Base-by-base conservation (phyloP, 2,113 vertebrate genomes). In the Corythaixoides concolor region DNA sequence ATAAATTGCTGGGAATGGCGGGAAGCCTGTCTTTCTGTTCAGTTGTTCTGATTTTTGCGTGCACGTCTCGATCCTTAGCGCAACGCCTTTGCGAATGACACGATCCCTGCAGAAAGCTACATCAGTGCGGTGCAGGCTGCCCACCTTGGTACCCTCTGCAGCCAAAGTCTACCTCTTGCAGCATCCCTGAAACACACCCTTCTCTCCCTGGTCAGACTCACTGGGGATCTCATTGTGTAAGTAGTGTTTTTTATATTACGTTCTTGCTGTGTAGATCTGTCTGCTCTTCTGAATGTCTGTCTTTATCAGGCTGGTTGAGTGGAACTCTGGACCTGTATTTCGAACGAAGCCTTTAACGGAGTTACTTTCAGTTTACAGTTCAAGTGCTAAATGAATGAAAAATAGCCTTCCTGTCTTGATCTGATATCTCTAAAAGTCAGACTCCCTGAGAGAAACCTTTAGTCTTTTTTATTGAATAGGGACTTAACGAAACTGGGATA, bases 71-170 rank as follows among this genome's bases (percentile, higher is more conserved):
- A 26, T 94, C 92, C 88, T 27, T 85, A 99, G 99, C 99, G 99
- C 93, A 99, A 99, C 27, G 99, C 99, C 23, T 99, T 99, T 90
- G 99, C 99, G 33, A 99, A 99, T 14, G 99, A 99, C 95, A 99
- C 99, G 10, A 99, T 99, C 92, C 99, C 99, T 2, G 98, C 99
- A 0, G 99, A 99, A 93, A 99, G 99, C 97, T 99, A 99, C 97
- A 99, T 99, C 97, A 99, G 99, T 7, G 99, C 99, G 3, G 99
- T 99, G 64, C 99, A 99, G 97, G 99, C 99, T 0, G 99, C 99
- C 53, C 99, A 99, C 95, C 96, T 99, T 12, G 99, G 99, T 19
- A 99, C 99, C 7, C 97, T 99, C 23, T 99, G 99, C 97, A 99
- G 98, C 97, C 99, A 99, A 93, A 99, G 98, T 20, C 98, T 99